phyloP scores from a whole-genome alignment of 35 echinoderm and acorn worm genomes.

The Apostichopus californicus region DNA sequence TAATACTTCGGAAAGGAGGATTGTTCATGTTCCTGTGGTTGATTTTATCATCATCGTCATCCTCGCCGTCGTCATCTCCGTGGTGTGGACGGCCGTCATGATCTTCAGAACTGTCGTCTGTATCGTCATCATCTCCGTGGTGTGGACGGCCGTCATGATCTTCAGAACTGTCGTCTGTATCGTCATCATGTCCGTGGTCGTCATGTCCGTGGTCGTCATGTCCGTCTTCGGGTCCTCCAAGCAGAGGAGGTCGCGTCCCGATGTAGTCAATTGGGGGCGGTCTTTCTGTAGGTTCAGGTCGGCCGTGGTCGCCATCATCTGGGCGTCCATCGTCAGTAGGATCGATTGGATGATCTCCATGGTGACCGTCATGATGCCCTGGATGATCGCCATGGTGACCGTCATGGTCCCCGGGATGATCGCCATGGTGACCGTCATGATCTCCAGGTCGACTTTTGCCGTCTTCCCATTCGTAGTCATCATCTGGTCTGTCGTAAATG shows the following conservation, averaged over 20 bases:
- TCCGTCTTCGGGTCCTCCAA: neutral
- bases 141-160: no score
- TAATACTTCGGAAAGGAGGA: no score
- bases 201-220: neutral
- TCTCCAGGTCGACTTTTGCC: neutral
- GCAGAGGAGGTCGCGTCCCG: neutral
- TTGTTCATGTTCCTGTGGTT: no score
- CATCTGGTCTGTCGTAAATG: neutral
- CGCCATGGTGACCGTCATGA: neutral
- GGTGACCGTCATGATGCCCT: neutral
- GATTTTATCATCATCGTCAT: no score
- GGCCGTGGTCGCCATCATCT: neutral
- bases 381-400: neutral
- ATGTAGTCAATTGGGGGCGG: slow-evolving; percentile 29
- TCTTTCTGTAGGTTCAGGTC: neutral
- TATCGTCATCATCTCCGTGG: no score
- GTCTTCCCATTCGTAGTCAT: neutral
- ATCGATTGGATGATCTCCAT: neutral
- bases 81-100: no score
- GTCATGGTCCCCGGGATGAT: neutral
- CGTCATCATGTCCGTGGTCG: no score
- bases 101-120: no score
- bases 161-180: no score
- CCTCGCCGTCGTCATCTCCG: no score
- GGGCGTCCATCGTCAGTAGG: neutral